Evolutionary conservation across 2,113 vertebrate genomes (phyloP), one percentile per base, ranked within the genome.

Genomic region (Callipepla californica): DNA sequence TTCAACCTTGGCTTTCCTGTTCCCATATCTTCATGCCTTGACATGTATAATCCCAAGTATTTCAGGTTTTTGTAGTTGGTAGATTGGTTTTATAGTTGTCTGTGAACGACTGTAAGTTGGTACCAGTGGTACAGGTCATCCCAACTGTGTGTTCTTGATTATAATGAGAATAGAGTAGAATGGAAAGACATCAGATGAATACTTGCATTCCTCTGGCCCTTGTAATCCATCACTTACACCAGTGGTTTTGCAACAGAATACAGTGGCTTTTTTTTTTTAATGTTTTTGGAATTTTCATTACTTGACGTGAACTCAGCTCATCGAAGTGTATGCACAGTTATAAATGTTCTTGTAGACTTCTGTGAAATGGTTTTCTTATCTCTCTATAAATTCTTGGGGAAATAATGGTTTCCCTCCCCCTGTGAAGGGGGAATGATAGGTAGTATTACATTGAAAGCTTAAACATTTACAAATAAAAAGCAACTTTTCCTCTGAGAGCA

Each of bases 11-110:
- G 50, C 25, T 26, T 51, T 53, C 25, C 25, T 5, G 15, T 16
- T 28, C 51, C 51, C 14, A 14, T 53, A 28, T 53, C 26, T 53
- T 28, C 26, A 5, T 53, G 51, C 51, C 25, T 53, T 25, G 51
- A 15, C 15, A 25, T 28, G 51, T 53, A 15, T 4, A 42, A 22
- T 36, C 6, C 34, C 16, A 38, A 5, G 2, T 42, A 12, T 61
- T 73, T 65, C 23, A 50, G 13, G 4, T 30, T 53, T 67, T 50
- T 34, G 8, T 32, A 0, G 47, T 34, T 87, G 22, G 84, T 67
- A 32, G 34, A 0, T 18, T 23, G 16, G 40, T 40, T 40, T 9
- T 40, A 14, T 34, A 4, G 40, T 40, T 19, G 18, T 22, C 15
- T 65, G 53, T 57, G 50, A 34, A 19, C 9, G 50, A 4, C 28